Evolutionary conservation across 2,888 invertebrate species (phyloP), one percentile per base, ranked within the genome.

Genomic region (Drosophila greeni): DNA sequence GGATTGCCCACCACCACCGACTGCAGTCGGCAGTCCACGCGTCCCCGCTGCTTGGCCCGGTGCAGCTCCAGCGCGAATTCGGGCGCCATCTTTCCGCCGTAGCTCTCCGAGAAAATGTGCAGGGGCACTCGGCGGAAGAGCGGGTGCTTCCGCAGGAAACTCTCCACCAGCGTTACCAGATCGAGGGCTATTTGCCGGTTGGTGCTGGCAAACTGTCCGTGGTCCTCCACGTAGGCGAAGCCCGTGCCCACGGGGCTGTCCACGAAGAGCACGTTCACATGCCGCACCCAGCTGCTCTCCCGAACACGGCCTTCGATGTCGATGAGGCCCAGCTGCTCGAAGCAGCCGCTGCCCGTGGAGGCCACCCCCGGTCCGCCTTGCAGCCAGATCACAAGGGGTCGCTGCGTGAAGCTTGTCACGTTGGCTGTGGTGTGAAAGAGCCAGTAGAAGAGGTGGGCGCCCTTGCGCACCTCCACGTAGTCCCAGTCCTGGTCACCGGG

Each of bases 181-280:
- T 97, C 97, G 12, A 87, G 74, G 1, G 95, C 95, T 47, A 94
- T 93, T 86, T 92, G 90, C 4, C 88, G 86, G 67, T 93, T 93
- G 31, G 90, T 91, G 20, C 82, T 90, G 0, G 92, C 89, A n/a
- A 90, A 90, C 3, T 88, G 89, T 5, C 85, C 75, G 1, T 79
- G 74, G 9, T 90, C 84, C 12, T 94, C 92, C 0, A 93, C 94
- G 82, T 94, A 95, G 86, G 96, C 96, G 87, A 91, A 96, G 0
- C 97, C 97, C 0, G 94, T 91, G 7, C 97, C 97, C 1, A 96
- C 96, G 4, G 97, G 97, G 87, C 95, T 96, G 85, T 97, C 97
- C 47, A 97, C 91, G 85, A 95, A 96, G 7, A 97, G 88, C 1
- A 96, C 91, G 86, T 95, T 96, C 84, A 93, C 93, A 69, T 93